phyloP scores from a whole-genome alignment of 2,888 invertebrate genomes.

The Brenthis daphne region DNA sequence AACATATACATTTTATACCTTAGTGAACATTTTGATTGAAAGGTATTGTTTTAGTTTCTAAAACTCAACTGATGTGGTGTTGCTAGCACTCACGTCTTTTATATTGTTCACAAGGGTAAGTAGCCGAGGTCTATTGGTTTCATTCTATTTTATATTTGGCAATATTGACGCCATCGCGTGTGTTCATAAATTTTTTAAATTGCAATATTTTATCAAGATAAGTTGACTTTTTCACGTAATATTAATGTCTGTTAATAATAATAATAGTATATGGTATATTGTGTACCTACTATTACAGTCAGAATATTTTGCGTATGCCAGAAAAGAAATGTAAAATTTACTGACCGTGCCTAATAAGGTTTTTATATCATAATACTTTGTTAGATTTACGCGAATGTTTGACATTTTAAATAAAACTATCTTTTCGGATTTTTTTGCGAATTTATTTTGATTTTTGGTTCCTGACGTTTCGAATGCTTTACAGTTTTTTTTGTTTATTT shows the following conservation, averaged over 20 bases:
- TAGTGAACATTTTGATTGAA: constrained; percentile 30
- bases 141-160: constrained; percentile 25
- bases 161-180: constrained; percentile 20
- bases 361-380: no score
- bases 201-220: constrained; percentile 7
- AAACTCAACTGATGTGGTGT: constrained; percentile 44
- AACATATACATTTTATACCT: constrained; percentile 17
- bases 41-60: constrained; percentile 27
- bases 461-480: no score
- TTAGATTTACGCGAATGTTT: no score
- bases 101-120: constrained; percentile 43
- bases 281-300: no score
- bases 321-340: no score
- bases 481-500: no score
- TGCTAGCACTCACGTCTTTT: constrained; percentile 44
- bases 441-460: no score
- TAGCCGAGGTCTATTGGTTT: constrained; percentile 41
- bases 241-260: not conserved
- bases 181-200: not conserved
- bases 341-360: no score
- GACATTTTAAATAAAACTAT: no score
- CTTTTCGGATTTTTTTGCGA: no score
- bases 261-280: no score
- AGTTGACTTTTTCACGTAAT: not conserved
- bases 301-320: no score